Evolutionary conservation across 1,140 invertebrate genomes (phyloP).

Genomic region (Metopolophium dirhodum): DNA sequence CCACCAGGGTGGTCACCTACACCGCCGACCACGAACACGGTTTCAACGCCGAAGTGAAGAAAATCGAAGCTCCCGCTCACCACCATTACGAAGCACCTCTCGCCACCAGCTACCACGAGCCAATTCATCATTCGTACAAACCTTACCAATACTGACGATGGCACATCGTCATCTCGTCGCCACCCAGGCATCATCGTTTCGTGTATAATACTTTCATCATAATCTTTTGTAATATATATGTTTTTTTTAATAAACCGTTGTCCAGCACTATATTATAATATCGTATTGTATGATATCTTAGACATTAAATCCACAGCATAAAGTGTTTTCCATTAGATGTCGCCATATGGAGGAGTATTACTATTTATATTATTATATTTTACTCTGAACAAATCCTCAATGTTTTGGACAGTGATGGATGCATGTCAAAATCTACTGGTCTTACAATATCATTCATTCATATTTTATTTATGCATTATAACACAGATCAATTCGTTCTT

Average conservation of each 20-base stretch:
- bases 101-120: not conserved
- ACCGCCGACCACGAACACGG: constrained; percentile 70
- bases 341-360: not conserved
- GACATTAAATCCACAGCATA: not conserved
- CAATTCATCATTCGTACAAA: not conserved
- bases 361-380: not conserved
- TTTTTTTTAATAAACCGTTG: not conserved
- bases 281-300: not conserved
- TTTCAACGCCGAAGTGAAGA: constrained; percentile 63
- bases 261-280: not conserved
- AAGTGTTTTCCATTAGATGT: not conserved
- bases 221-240: not conserved
- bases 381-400: not conserved
- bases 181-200: not conserved
- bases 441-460: not conserved
- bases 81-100: too few species aligned
- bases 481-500: not conserved
- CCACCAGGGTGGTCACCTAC: constrained; percentile 63
- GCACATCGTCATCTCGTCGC: not conserved
- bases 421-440: not conserved
- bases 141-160: not conserved
- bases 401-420: not conserved
- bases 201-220: not conserved
- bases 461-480: not conserved
- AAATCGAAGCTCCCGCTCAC: not conserved